Conservation (phyloP, 2,888 invertebrate species). For the Hipparchia semele region DNA sequence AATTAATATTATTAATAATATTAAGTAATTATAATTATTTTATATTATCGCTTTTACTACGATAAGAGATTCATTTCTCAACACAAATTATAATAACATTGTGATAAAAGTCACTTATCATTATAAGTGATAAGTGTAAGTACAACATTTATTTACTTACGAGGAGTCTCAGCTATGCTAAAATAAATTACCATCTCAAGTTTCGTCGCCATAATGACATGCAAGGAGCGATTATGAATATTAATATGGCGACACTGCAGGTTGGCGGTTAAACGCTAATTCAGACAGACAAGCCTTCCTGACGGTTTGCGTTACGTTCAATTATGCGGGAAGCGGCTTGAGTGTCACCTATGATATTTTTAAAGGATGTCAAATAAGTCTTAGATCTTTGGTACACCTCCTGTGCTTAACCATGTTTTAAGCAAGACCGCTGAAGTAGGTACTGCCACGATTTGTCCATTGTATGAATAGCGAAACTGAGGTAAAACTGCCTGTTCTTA, state of each 20-base stretch:
- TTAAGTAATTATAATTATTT: too few relatives aligned
- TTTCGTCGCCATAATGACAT: constrained; percentile 48
- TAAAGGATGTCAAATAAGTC: not conserved
- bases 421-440: too few relatives aligned
- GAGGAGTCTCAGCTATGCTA: constrained; percentile 45
- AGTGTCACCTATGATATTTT: constrained; percentile 8
- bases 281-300: constrained; percentile 65
- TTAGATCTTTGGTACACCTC: not conserved
- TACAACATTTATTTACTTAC: constrained; percentile 23
- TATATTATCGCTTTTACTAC: too few relatives aligned
- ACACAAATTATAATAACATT: too few relatives aligned
- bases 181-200: constrained; percentile 55
- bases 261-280: constrained; percentile 69
- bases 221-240: constrained; percentile 64
- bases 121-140: constrained; percentile 9
- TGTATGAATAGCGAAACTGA: too few relatives aligned
- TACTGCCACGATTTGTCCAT: too few relatives aligned
- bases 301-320: constrained; percentile 37
- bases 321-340: constrained; percentile 24
- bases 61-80: too few relatives aligned
- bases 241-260: constrained; percentile 73
- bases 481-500: too few relatives aligned
- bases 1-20: too few relatives aligned
- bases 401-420: too few relatives aligned
- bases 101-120: constrained; percentile 1